These are phyloP conservation scores for Synaphobranchus kaupii DNA, from an alignment of 2,797 vertebrate species.

Conservation along the genomic window DNA sequence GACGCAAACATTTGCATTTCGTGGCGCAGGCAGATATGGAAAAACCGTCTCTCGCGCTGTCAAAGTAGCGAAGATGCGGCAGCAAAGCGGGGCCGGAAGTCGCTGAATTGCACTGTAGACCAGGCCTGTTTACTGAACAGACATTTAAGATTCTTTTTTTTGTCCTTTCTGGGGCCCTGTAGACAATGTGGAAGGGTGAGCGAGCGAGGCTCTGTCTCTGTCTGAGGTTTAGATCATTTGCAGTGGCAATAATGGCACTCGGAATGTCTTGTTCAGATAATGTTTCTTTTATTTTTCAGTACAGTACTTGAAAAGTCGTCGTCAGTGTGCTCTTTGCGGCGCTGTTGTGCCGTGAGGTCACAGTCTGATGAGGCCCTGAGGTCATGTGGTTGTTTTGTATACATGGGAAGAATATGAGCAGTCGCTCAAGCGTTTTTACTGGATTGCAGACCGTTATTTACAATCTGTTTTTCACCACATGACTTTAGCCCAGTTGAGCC, in stretches of 20 bases:
- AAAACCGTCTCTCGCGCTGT: background rate
- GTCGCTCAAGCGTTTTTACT: background rate
- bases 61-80: background rate
- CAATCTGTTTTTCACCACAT: background rate
- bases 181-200: background rate
- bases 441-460: background rate
- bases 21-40: background rate
- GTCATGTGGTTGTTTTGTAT: background rate
- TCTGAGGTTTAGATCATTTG: background rate
- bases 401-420: background rate
- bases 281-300: background rate
- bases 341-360: background rate
- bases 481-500: background rate
- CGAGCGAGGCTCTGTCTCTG: too few relatives aligned
- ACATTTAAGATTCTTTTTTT: background rate
- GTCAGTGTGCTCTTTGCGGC: background rate
- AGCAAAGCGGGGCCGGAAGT: background rate
- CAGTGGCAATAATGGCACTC: background rate
- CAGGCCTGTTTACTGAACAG: background rate
- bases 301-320: background rate
- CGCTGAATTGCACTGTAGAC: background rate
- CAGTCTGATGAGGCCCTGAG: background rate
- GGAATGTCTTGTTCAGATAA: background rate
- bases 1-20: constrained; percentile 11
- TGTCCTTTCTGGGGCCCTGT: background rate